Base-by-base conservation (phyloP, 2,888 invertebrate genomes). In the Steinernema hermaphroditum region DNA sequence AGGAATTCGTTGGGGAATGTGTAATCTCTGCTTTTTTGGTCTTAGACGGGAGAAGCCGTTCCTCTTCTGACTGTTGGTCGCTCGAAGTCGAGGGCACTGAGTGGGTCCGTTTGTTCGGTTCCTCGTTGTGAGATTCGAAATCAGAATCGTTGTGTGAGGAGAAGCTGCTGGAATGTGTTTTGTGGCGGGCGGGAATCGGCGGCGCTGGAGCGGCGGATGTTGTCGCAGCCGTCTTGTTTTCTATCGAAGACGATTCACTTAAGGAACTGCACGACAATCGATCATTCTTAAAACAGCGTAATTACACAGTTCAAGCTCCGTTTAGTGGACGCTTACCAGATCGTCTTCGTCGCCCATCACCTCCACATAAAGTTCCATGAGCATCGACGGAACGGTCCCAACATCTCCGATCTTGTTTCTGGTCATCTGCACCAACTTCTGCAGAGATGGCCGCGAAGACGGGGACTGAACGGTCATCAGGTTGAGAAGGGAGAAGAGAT, bases 261-360 rank as follows among this genome's bases (percentile, higher is more conserved):
- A 62, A 16, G 1, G 62, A 62, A 29, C 62, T 62, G 34, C 62
- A 62, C 62, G 62, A 50, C 19, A 24, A 62, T 62, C 62, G 32
- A 62, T 62, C 62, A 62, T 62, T 62, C 62, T 62, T 62, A 62
- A 62, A 32, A 62, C 29, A 16, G 24, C 24, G 50, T 50, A 50
- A 50, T 50, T 50, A 24, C 50, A 22, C 2, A 69, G 43, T 57
- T 16, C n/a, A 34, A 27, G 34, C 19, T 69, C 8, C n/a, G 70
- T 14, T 37, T 22, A 41, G 4, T 19, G n/a, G n/a, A 19, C 22
- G 24, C 70, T 72, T 27, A 75, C 81, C 78, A 79, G 54, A 29
- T 82, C 81, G 14, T 84, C 84, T 37, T 84, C 81, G 72, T 85
- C 84, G 16, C 85, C 85, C 83, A 85, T 82, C 32, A 85, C 74